Evolutionary conservation across 2,797 vertebrate genomes (phyloP).

Genomic region (Sebastes jordani): DNA sequence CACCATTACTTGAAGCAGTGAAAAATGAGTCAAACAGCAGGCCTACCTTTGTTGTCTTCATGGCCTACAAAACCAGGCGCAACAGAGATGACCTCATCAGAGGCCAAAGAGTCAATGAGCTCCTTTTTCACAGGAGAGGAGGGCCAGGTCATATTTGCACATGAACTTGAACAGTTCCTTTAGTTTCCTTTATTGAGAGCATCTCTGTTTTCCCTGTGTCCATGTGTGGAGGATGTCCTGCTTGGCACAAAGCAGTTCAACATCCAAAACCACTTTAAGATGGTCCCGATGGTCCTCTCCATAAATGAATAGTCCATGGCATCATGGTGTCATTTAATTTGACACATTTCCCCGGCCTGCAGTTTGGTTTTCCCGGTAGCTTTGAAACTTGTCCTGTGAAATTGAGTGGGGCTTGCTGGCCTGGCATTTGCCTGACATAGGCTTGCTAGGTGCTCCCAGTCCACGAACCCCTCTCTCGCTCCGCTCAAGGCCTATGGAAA

Average conservation of each 20-base stretch:
- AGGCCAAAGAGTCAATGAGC: no score
- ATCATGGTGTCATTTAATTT: not conserved
- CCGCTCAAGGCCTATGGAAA: no score
- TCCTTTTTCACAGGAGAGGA: no score
- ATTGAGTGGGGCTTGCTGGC: no score
- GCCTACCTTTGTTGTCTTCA: no score
- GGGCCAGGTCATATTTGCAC: not conserved
- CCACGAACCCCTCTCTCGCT: no score
- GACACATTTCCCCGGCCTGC: not conserved
- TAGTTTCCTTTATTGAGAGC: not conserved
- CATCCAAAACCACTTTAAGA: not conserved
- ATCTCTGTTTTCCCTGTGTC: not conserved
- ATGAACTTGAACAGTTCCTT: not conserved
- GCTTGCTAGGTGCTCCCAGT: no score
- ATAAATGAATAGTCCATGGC: not conserved
- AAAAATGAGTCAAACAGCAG: no score
- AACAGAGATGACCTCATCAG: no score
- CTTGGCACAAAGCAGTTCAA: not conserved
- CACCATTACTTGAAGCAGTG: no score
- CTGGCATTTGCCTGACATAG: no score
- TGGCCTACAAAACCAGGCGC: no score
- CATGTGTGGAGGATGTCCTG: not conserved
- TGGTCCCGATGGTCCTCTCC: not conserved
- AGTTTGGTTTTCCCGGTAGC: not conserved
- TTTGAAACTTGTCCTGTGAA: not conserved